These are phyloP conservation scores for Drosophila colorata DNA, from an alignment of 2,888 invertebrate species.

Conservation along the genomic window DNA sequence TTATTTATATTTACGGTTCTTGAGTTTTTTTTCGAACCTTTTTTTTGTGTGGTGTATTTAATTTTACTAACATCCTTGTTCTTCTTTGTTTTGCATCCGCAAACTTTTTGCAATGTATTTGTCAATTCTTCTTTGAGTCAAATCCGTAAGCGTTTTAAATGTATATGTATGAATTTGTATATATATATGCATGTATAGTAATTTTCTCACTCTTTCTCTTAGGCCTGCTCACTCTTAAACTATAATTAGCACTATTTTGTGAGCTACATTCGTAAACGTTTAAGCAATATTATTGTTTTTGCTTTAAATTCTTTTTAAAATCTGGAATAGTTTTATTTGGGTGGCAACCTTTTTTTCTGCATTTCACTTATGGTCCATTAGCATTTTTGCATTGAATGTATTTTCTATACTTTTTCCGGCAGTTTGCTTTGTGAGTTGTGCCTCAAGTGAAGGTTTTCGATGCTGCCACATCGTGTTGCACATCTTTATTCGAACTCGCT, in stretches of 20 bases:
- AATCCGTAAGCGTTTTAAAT: neutral
- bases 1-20: too few species aligned
- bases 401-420: neutral
- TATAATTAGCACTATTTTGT: neutral
- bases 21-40: too few species aligned
- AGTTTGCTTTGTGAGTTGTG: neutral
- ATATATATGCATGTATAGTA: too few species aligned
- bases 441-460: neutral
- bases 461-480: slow-evolving; percentile 17
- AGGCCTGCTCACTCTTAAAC: neutral
- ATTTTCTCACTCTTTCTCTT: too few species aligned
- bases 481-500: slow-evolving; percentile 13
- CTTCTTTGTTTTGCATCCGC: too few species aligned
- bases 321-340: too few species aligned
- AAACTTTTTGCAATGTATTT: neutral
- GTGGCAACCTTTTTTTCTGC: too few species aligned
- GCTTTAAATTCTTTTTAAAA: too few species aligned
- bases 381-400: neutral
- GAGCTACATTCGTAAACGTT: neutral
- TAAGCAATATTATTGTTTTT: neutral
- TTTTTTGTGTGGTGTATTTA: too few species aligned
- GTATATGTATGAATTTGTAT: too few species aligned
- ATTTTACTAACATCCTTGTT: too few species aligned
- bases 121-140: neutral
- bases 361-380: neutral